These are phyloP conservation scores for Tetragonisca angustula DNA, from an alignment of 2,888 invertebrate genomes.

Conservation along the genomic window DNA sequence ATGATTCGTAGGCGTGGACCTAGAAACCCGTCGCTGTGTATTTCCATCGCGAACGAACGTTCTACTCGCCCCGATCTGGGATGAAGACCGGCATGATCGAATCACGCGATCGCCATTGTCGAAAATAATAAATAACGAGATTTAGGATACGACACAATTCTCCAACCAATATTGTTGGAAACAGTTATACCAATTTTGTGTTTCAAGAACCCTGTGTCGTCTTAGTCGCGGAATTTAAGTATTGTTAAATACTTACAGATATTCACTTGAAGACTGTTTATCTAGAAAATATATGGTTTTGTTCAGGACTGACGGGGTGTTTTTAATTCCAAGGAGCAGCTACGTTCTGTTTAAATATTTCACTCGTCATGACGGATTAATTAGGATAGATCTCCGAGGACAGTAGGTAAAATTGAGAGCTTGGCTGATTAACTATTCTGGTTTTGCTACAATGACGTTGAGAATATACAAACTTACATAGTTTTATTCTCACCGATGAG, in stretches of 20 bases:
- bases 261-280: too few relatives aligned
- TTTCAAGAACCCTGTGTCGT: too few relatives aligned
- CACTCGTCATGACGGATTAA: too few relatives aligned
- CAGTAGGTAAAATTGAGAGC: not conserved
- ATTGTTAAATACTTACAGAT: too few relatives aligned
- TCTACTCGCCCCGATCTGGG: not conserved
- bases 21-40: conserved; percentile 56
- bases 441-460: not conserved
- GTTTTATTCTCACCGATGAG: not conserved
- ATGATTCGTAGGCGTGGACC: conserved; percentile 61
- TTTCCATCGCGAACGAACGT: conserved; percentile 51
- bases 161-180: not conserved
- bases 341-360: not conserved
- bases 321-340: not conserved
- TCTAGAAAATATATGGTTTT: too few relatives aligned
- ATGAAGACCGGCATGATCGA: not conserved
- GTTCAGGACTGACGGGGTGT: too few relatives aligned
- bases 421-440: not conserved
- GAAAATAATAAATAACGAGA: not conserved
- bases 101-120: not conserved
- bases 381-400: not conserved
- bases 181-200: too few relatives aligned
- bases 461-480: not conserved
- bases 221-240: too few relatives aligned
- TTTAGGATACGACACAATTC: not conserved